Percentiles rank a stretch among this genome's conserved stretches.
These are phyloP conservation scores for Salticus scenicus DNA, from an alignment of 2,888 invertebrate species.

Conservation along the genomic window DNA sequence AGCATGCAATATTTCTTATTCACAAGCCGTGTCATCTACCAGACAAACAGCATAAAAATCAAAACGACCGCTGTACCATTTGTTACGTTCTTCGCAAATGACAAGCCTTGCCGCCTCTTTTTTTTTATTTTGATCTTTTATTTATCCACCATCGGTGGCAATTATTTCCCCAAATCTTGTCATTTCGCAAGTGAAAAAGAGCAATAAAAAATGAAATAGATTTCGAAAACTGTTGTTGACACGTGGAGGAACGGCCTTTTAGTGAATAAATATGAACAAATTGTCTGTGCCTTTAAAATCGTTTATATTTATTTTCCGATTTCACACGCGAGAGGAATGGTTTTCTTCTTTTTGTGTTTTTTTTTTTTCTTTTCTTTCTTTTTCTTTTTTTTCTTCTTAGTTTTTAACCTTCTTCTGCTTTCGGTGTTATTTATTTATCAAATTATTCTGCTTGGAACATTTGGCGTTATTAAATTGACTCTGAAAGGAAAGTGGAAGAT, in stretches of 20 bases:
- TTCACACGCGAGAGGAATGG: background rate
- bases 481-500: conserved; percentile 23
- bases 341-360: background rate
- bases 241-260: conserved; percentile 39
- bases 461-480: conserved; percentile 67
- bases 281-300: conserved; percentile 46
- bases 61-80: conserved; percentile 68
- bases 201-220: conserved; percentile 59
- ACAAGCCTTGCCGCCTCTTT: background rate
- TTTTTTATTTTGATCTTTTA: conserved; percentile 42
- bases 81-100: conserved; percentile 45
- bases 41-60: conserved; percentile 53
- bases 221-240: conserved; percentile 63
- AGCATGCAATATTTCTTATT: conserved; percentile 49
- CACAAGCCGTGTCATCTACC: conserved; percentile 23
- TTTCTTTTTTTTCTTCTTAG: conserved; percentile 26
- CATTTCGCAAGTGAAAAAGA: conserved; percentile 49
- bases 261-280: conserved; percentile 66
- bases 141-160: conserved; percentile 61
- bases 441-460: conserved; percentile 57
- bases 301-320: conserved; percentile 63
- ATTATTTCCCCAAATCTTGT: conserved; percentile 65
- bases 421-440: conserved; percentile 66
- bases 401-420: background rate
- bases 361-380: conserved; percentile 25